phyloP scores from a whole-genome alignment of 2,888 invertebrate genomes.

The Altica lythri region DNA sequence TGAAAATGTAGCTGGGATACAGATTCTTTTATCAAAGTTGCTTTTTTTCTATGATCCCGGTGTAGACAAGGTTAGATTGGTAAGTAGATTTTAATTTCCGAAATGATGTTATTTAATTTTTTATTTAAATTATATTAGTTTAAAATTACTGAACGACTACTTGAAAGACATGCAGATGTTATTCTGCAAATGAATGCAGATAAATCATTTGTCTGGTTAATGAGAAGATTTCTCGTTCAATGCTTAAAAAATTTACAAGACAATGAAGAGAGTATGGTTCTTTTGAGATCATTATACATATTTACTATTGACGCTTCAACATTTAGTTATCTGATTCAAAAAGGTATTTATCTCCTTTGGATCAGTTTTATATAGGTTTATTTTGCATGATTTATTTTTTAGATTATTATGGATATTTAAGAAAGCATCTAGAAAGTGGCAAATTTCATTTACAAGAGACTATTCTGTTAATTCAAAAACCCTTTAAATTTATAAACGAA shows the following conservation, averaged over 20 bases:
- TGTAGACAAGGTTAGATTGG: conserved; percentile 70
- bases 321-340: conserved; percentile 62
- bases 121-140: conserved; percentile 45
- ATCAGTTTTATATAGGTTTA: not conserved
- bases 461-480: conserved; percentile 76
- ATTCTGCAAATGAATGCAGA: conserved; percentile 45
- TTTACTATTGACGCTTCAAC: conserved; percentile 64
- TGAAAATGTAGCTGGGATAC: conserved; percentile 58
- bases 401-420: conserved; percentile 77
- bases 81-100: conserved; percentile 51
- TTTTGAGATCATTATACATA: conserved; percentile 78
- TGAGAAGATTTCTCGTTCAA: conserved; percentile 51
- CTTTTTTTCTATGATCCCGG: conserved; percentile 77
- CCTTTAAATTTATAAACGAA: conserved; percentile 65
- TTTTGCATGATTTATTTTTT: not conserved
- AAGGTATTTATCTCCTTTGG: conserved; percentile 55
- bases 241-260: conserved; percentile 48
- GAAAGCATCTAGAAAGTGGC: conserved; percentile 66
- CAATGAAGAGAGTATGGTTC: conserved; percentile 63
- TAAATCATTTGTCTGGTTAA: conserved; percentile 57
- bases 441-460: conserved; percentile 67
- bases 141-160: conserved; percentile 55
- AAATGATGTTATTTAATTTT: not conserved
- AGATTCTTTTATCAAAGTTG: conserved; percentile 67
- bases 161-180: conserved; percentile 50